Base-by-base conservation (phyloP, 2,113 vertebrate species). In the Paedocypris sp. region DNA sequence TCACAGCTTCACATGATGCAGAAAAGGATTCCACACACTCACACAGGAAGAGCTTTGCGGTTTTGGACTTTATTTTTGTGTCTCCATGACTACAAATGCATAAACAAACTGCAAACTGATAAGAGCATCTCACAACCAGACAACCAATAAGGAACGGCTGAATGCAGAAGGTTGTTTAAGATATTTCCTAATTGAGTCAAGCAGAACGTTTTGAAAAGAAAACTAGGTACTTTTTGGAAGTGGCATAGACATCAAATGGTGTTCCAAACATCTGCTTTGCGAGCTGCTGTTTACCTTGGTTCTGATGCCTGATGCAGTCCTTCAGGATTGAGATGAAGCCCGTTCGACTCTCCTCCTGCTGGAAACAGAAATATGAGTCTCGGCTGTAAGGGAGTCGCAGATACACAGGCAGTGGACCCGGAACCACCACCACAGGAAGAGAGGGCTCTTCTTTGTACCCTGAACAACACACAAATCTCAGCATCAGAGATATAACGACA, bases 231-330 rank as follows among this genome's bases (percentile, higher is more conserved):
- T n/a, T n/a, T n/a, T n/a, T n/a, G n/a, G n/a, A n/a, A n/a, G n/a
- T n/a, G n/a, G n/a, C 22, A 46, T 7, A 26, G 6, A 46, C 42
- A 5, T 0, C 41, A 45, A 45, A 22, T 3, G 4, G 10, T 22
- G 8, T 25, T 6, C 20, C 22, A 26, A 46, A 46, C 23, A 7
- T 46, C 3, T 7, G 20, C 28, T 31, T 28, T 32, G 28, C 31
- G 29, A 20, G 13, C 29, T 33, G 6, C 6, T 4, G 23, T 26
- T 67, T 88, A 93, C 92, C 91, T 0, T 89, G 82, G 66, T 88
- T 90, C 11, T 86, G 73, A 42, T 90, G 90, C 38, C 90, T 72
- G 57, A 93, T 81, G 7, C 89, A 93, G 80, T 90, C 86, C 0
- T 72, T 82, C 46, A 97, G 76, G 18, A 75, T 11, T 0, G 86